These are phyloP conservation scores for Drosophila lacteicornis DNA, from an alignment of 1,140 invertebrate genomes.

Conservation along the genomic window DNA sequence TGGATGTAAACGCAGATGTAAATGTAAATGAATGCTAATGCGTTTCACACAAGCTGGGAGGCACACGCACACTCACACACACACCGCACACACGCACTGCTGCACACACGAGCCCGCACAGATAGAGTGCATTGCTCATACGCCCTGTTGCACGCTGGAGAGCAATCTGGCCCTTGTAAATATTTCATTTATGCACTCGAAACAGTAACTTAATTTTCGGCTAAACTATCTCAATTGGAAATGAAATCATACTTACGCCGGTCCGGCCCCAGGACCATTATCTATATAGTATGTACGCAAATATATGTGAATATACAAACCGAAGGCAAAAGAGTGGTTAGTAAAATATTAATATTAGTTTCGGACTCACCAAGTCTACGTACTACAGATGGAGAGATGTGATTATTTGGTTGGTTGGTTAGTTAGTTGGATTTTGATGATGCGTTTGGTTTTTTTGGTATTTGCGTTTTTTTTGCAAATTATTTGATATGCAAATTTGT, in stretches of 20 bases:
- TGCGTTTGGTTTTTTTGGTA: conserved; percentile 48
- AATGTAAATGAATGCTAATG: conserved; percentile 65
- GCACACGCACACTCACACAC: neutral
- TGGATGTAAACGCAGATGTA: conserved; percentile 34
- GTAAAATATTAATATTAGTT: conserved; percentile 36
- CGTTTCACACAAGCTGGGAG: conserved; percentile 31
- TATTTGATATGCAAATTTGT: conserved; percentile 71
- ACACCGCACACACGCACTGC: conserved; percentile 16
- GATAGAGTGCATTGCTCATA: conserved; percentile 45
- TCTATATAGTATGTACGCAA: conserved; percentile 9
- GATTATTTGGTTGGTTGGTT: conserved; percentile 54
- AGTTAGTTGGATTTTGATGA: conserved; percentile 69
- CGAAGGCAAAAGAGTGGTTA: conserved; percentile 29
- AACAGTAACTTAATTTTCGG: conserved; percentile 64
- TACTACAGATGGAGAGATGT: conserved; percentile 76
- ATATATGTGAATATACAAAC: conserved; percentile 41
- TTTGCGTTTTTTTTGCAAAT: conserved; percentile 28
- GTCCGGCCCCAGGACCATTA: conserved; percentile 7
- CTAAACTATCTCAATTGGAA: conserved; percentile 63
- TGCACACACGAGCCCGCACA: neutral
- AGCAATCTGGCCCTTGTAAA: conserved; percentile 44
- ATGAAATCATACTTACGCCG: conserved; percentile 66
- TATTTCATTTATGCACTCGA: conserved; percentile 60
- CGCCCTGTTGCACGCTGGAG: conserved; percentile 37
- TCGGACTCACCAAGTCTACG: conserved; percentile 79